Conservation (phyloP, 2,797 vertebrate species). For the Knipowitschia caucasica region DNA sequence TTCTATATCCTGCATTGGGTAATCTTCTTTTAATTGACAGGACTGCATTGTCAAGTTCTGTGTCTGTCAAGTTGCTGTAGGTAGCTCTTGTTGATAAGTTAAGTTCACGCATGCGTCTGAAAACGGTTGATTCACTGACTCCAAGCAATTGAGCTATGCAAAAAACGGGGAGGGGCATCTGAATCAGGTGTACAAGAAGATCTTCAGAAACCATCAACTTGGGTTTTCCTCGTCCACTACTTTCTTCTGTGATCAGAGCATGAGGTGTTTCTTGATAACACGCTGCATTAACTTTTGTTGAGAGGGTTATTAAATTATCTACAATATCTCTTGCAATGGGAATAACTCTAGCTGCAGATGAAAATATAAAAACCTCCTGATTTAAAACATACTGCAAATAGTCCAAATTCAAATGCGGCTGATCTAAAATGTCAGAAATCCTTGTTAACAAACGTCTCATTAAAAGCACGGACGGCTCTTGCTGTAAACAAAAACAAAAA, state of each 20-base stretch:
- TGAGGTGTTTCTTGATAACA: constrained; percentile 8
- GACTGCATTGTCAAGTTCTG: constrained; percentile 26
- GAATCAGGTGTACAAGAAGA: constrained; percentile 3
- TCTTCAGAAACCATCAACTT: constrained; percentile 15
- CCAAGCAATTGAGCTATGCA: constrained; percentile 7
- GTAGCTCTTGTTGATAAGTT: constrained; percentile 20
- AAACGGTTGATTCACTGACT: constrained; percentile 17
- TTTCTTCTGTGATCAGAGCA: constrained; percentile 9
- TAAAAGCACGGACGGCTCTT: neutral
- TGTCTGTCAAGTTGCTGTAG: constrained; percentile 23
- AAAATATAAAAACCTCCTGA: constrained; percentile 9
- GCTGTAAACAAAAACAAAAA: neutral
- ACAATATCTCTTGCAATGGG: constrained; percentile 7
- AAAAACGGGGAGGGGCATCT: constrained; percentile 6
- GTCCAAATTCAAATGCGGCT: constrained; percentile 6
- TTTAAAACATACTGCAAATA: constrained; percentile 1
- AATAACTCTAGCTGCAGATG: neutral
- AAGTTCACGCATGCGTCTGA: constrained; percentile 22
- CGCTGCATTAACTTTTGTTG: constrained; percentile 5
- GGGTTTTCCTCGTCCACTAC: constrained; percentile 11
- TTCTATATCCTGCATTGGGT: constrained; percentile 30
- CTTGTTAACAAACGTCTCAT: neutral
- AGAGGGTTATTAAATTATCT: constrained; percentile 6
- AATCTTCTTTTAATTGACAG: constrained; percentile 19
- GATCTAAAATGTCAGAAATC: neutral